phyloP scores from a whole-genome alignment of 2,113 vertebrate species.

The Capra hircus region DNA sequence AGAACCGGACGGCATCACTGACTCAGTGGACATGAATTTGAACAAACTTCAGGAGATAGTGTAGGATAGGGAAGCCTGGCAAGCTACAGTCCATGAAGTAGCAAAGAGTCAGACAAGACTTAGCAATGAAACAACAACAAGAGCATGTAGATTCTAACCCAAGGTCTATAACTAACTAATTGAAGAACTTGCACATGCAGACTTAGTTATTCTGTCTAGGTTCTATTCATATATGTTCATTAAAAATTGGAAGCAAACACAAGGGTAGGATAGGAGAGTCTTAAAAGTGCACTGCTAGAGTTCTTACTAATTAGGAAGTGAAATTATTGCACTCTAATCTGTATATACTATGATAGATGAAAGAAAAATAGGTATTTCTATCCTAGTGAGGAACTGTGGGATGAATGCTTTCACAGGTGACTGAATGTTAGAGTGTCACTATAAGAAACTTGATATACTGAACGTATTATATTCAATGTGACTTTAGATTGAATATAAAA shows the following conservation, averaged over 20 bases:
- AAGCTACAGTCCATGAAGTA: neutral
- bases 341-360: neutral
- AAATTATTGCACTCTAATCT: neutral
- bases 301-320: neutral
- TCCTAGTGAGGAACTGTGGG: neutral
- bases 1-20: neutral
- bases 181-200: neutral
- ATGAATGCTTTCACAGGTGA: neutral
- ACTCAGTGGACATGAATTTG: neutral
- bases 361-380: neutral
- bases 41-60: neutral
- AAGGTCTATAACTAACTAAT: neutral
- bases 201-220: neutral
- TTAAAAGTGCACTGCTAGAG: neutral
- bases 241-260: neutral
- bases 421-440: neutral
- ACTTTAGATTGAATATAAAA: neutral
- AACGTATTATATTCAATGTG: neutral
- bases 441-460: neutral
- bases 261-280: neutral
- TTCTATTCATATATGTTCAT: neutral
- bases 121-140: neutral
- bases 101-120: neutral
- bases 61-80: neutral
- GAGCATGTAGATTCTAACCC: neutral